A percentile compares a stretch with the other conserved stretches of the same genome.
Evolutionary conservation across 2,113 vertebrate genomes (phyloP).

Genomic region (Oxyura jamaicensis): DNA sequence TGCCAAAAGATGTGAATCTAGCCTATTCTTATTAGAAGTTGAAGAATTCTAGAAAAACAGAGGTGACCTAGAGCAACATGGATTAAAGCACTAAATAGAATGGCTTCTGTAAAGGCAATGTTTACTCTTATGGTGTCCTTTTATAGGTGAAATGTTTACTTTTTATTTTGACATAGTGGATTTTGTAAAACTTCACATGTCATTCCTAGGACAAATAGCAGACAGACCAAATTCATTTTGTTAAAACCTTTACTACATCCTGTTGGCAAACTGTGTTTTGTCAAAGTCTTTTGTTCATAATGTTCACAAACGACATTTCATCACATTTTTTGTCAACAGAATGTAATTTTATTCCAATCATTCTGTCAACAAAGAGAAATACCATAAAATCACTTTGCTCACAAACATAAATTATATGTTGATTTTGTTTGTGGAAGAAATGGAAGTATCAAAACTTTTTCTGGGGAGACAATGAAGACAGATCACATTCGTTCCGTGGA

Average conservation of each 20-base stretch:
- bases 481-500: background rate
- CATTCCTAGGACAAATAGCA: constrained; percentile 23
- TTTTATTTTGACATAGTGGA: constrained; percentile 18
- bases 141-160: constrained; percentile 19
- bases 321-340: constrained; percentile 65
- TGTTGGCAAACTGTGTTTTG: constrained; percentile 34
- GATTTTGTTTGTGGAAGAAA: constrained; percentile 42
- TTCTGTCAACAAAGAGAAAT: constrained; percentile 68
- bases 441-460: constrained; percentile 52
- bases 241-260: constrained; percentile 30
- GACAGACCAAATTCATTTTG: constrained; percentile 53
- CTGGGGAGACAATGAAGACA: constrained; percentile 25
- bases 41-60: background rate
- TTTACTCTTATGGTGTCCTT: background rate
- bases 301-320: constrained; percentile 18
- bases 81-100: background rate
- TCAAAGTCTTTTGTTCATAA: constrained; percentile 51
- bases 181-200: constrained; percentile 22
- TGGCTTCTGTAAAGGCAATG: background rate
- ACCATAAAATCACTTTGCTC: constrained; percentile 48
- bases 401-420: constrained; percentile 56
- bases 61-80: background rate
- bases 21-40: background rate
- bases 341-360: constrained; percentile 69
- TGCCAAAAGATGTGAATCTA: background rate